Evolutionary conservation across 2,113 vertebrate genomes (phyloP), one percentile per base, ranked within the genome.

Genomic region (Pomatostomus ruficeps): DNA sequence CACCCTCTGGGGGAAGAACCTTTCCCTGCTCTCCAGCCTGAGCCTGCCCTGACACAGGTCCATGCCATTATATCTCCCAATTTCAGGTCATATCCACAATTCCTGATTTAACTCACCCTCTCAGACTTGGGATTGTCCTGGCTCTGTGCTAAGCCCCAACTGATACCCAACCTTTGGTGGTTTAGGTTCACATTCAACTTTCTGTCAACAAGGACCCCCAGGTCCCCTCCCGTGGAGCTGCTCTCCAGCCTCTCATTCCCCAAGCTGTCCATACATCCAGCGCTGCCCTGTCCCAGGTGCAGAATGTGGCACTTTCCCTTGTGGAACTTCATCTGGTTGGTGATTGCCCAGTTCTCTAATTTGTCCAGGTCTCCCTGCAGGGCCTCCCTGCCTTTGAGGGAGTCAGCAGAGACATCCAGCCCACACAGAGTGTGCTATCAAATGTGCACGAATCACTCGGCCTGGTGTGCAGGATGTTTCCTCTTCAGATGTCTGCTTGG

Each of bases 401-500:
- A 77, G 73, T 28, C 15, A 35, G 1, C 23, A 68, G 91, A 80
- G 66, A 84, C 79, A 40, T 18, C 42, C 71, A 95, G 91, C 89
- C 94, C 94, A 96, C 95, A 90, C 93, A 91, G 67, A 10, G 88
- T 24, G 67, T 36, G 55, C 82, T 86, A 11, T 80, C 78, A 46
- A 58, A 29, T 48, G 40, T 35, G 36, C 85, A 28, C 31, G 16
- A 63, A 51, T 88, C 88, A 33, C 75, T 75, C 48, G 0, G 82
- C 72, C 82, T 91, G 93, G 85, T 81, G 88, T 72, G 67, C 93
- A 93, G 91, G 93, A 95, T 91, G 68, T 95, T 97, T 96, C 79
- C 90, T 94, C 95, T 93, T 93, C 88, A 81, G 55, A 59, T 74
- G 72, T 85, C 90, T 94, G 73, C 74, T 88, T 95, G 94, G 87